Evolutionary conservation across 2,113 vertebrate genomes (phyloP).

Genomic region (Engraulis encrasicolus): DNA sequence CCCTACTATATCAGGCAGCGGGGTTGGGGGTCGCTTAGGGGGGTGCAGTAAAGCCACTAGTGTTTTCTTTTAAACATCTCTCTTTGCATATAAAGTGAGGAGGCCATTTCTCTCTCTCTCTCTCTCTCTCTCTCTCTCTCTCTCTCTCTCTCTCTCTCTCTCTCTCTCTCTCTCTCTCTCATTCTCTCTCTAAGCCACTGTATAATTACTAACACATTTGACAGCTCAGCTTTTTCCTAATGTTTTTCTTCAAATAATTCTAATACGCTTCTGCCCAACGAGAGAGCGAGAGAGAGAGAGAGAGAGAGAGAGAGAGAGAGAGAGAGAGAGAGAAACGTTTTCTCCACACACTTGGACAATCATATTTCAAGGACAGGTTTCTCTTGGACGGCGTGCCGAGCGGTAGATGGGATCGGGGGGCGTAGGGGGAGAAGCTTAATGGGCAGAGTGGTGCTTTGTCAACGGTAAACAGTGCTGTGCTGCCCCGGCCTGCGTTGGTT

Average conservation of each 20-base stretch:
- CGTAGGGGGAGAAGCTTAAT: slow-evolving; percentile 16
- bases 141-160: background rate
- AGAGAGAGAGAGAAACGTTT: too few species aligned
- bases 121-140: background rate
- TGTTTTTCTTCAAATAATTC: slow-evolving; percentile 43
- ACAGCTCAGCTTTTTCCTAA: slow-evolving; percentile 37
- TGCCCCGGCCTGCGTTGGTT: too few species aligned
- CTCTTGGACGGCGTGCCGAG: slow-evolving; percentile 25
- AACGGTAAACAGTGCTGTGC: slow-evolving; percentile 32
- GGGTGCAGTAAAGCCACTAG: slow-evolving; percentile 25
- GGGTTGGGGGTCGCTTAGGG: background rate
- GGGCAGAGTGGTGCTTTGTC: slow-evolving; percentile 52
- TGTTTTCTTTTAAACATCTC: slow-evolving; percentile 40
- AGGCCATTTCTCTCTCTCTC: background rate
- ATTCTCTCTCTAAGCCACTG: slow-evolving; percentile 20
- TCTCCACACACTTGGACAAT: slow-evolving; percentile 28
- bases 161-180: background rate
- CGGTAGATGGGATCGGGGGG: too few species aligned
- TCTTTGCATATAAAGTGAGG: slow-evolving; percentile 40
- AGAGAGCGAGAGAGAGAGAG: slow-evolving; percentile 13
- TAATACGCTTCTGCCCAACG: slow-evolving; percentile 26
- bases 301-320: slow-evolving; percentile 20
- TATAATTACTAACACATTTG: slow-evolving; percentile 52
- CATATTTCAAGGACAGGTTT: slow-evolving; percentile 43
- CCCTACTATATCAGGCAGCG: background rate